Conservation (phyloP, 2,113 vertebrate genomes). For the Callionymus lyra region DNA sequence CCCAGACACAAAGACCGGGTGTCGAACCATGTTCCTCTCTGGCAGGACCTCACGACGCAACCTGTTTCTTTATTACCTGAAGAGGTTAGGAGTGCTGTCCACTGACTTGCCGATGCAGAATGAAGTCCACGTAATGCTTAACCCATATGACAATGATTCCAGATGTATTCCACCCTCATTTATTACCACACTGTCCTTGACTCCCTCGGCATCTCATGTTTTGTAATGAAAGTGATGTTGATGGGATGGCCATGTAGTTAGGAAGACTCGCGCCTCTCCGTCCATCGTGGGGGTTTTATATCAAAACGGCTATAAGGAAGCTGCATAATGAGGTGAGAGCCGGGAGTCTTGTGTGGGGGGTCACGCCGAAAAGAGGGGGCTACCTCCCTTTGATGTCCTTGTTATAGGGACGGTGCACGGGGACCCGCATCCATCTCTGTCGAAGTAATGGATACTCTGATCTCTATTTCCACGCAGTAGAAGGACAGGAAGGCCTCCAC, state of each 20-base stretch:
- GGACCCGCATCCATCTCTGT: conserved; percentile 76
- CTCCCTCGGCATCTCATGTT: conserved; percentile 75
- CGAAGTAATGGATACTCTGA: conserved; percentile 77
- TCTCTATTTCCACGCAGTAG: conserved; percentile 73
- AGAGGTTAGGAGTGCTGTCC: conserved; percentile 66
- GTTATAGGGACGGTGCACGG: conserved; percentile 64
- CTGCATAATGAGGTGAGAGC: conserved; percentile 77
- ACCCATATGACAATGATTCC: conserved; percentile 75
- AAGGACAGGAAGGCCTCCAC: conserved; percentile 76
- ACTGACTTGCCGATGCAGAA: conserved; percentile 75
- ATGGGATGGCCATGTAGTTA: conserved; percentile 75
- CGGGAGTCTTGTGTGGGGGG: conserved; percentile 66
- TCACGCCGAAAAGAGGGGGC: conserved; percentile 71
- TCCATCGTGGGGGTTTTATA: conserved; percentile 71
- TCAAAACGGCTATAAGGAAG: conserved; percentile 73
- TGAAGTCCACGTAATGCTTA: conserved; percentile 73
- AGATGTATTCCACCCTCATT: conserved; percentile 76
- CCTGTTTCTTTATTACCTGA: conserved; percentile 70
- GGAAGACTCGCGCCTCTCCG: conserved; percentile 56
- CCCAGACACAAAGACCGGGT: conserved; percentile 18
- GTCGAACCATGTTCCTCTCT: conserved; percentile 29
- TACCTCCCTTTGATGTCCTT: conserved; percentile 74
- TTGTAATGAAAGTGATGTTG: conserved; percentile 79
- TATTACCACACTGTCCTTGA: conserved; percentile 77
- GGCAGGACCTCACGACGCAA: conserved; percentile 49